Base-by-base conservation (phyloP, 53 echinoderm and acorn worm species). In the Arbacia lixula region DNA sequence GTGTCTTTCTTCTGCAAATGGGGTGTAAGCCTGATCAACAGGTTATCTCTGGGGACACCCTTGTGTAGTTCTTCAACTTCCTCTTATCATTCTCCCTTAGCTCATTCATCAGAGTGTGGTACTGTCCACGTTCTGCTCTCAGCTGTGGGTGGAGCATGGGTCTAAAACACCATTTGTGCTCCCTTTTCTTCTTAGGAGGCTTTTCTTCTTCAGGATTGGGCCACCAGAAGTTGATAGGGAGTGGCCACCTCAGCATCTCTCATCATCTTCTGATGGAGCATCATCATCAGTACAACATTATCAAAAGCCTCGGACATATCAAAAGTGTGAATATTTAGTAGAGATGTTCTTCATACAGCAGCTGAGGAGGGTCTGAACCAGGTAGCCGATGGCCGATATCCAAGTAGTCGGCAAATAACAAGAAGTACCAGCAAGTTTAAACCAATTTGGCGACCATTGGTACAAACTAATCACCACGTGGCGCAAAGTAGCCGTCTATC, bases 181-280 rank as follows among this genome's bases (percentile, higher is more conserved):
- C 41, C 72, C 72, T 42, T 72, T 72, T 72, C 72, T 72, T 72
- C 72, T 42, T 72, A 72, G 25, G 72, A 72, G 51, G 72, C 72
- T 72, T 43, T 72, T 43, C 72, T 72, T 72, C 72, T 61, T 61
- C 62, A 42, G 72, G 72, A 72, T 72, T 72, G 43, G n/a, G 72
- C 72, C 72, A 72, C 46, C 72, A 72, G 37, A 72, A 72, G 49
- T 72, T 72, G 43, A 72, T 72, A 72, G 72, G 72, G 41, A 72
- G 72, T 72, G 72, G 72, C 72, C 72, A 72, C 72, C 43, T 72
- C 72, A 72, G 29, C 72, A 72, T 72, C 72, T 72, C 72, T 72
- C 72, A 42, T 72, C 28, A 72, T 33, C 33, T 67, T 42, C 72
- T 72, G 46, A 42, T 72, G 72, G 46, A 43, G 72, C 46, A 72